Evolutionary conservation across 2,797 vertebrate genomes (phyloP).

Genomic region (Podarcis lilfordi): DNA sequence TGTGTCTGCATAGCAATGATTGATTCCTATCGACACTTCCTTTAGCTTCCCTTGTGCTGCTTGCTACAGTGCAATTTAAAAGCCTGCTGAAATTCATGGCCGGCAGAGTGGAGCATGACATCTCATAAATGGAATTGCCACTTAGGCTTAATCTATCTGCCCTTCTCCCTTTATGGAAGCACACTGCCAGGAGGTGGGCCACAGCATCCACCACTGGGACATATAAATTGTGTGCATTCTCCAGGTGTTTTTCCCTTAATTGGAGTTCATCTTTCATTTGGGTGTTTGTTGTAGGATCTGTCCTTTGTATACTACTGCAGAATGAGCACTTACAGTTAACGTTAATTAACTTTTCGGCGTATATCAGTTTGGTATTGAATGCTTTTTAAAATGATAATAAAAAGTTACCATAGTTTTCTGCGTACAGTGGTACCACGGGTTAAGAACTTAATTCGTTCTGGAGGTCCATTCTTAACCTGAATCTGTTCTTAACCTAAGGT

Average conservation of each 20-base stretch:
- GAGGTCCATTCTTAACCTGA: no score
- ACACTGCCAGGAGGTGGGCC: neutral
- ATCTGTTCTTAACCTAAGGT: no score
- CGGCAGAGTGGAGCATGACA: neutral
- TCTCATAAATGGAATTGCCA: constrained; percentile 32
- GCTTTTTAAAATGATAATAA: no score
- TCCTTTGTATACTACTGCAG: neutral
- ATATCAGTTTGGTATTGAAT: no score
- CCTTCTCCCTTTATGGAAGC: neutral
- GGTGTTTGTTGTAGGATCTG: neutral
- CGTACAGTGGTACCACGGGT: no score
- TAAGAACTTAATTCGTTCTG: no score
- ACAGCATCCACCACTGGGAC: neutral
- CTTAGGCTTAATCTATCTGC: neutral
- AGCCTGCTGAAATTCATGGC: constrained; percentile 7
- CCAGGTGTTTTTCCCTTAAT: neutral
- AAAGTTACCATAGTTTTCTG: no score
- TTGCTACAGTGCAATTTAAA: constrained; percentile 26
- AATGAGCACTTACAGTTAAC: neutral
- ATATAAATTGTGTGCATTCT: constrained; percentile 47
- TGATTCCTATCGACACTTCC: neutral
- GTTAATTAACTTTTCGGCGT: no score
- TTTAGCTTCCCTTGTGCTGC: neutral
- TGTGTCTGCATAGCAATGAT: neutral
- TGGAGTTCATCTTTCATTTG: no score